Evolutionary conservation across 1,140 invertebrate species (phyloP).

Genomic region (Trissolcus basalis): DNA sequence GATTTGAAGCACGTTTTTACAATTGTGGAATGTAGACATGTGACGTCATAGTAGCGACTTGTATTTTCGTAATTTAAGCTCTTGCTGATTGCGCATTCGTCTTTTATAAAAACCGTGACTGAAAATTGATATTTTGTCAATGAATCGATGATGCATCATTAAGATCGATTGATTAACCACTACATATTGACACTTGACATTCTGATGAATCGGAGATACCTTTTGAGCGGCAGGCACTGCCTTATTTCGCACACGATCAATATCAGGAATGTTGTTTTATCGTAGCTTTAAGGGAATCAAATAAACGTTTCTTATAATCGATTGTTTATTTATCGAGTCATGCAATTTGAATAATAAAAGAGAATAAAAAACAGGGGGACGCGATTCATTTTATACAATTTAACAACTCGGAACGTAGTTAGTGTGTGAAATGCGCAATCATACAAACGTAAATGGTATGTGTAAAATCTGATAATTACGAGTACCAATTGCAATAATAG

Average conservation of each 20-base stretch:
- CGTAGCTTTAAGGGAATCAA: neutral
- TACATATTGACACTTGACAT: constrained; percentile 7
- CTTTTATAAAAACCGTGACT: constrained; percentile 3
- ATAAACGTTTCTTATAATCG: neutral
- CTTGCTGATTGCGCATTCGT: constrained; percentile 21
- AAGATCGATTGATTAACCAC: neutral
- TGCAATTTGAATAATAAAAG: neutral
- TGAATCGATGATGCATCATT: constrained; percentile 1
- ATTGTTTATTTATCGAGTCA: neutral
- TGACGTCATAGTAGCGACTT: constrained; percentile 26
- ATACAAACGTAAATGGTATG: constrained; percentile 19
- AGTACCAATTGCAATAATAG: constrained; percentile 44
- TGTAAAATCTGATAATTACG: constrained; percentile 51
- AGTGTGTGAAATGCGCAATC: constrained; percentile 23
- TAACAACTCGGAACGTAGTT: constrained; percentile 6
- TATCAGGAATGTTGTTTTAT: neutral
- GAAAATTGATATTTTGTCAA: constrained; percentile 10
- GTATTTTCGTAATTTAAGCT: constrained; percentile 48
- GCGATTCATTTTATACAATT: neutral
- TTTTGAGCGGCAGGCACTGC: neutral
- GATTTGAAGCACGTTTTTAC: constrained; percentile 50
- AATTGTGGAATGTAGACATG: constrained; percentile 40
- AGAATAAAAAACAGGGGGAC: too few species aligned
- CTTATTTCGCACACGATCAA: neutral
- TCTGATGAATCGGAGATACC: constrained; percentile 8